Conservation (phyloP, 2,888 invertebrate species). For the Hirtodrosophila trivittata region DNA sequence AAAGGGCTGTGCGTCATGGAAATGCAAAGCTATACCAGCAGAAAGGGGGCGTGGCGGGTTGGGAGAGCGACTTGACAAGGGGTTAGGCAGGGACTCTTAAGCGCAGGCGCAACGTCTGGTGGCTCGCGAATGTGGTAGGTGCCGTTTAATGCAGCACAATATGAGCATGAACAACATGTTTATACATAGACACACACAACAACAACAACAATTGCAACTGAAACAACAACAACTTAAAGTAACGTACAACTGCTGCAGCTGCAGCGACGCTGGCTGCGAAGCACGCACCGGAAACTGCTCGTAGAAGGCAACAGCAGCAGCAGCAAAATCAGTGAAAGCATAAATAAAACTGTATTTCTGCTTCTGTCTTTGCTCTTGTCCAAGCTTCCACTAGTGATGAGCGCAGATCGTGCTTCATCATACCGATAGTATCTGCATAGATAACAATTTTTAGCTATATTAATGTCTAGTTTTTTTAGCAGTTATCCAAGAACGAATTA, state of each 20-base stretch:
- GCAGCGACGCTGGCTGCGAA: constrained; percentile 45
- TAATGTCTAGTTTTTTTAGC: too few relatives aligned
- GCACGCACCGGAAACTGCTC: constrained; percentile 80
- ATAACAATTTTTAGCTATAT: too few relatives aligned
- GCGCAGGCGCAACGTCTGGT: constrained; percentile 60
- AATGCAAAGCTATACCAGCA: constrained; percentile 55
- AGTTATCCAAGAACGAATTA: too few relatives aligned
- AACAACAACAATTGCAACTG: too few relatives aligned
- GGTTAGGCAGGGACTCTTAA: constrained; percentile 12
- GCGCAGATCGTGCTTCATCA: background rate
- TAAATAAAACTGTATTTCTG: constrained; percentile 31
- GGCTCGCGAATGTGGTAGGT: constrained; percentile 62
- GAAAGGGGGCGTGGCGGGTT: background rate
- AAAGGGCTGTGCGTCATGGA: constrained; percentile 77
- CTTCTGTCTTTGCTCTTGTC: constrained; percentile 1
- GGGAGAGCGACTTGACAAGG: background rate
- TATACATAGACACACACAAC: constrained; percentile 12
- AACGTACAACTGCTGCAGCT: constrained; percentile 61
- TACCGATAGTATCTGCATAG: too few relatives aligned
- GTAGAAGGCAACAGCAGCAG: constrained; percentile 72
- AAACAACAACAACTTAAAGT: constrained; percentile 44
- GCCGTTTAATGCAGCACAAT: constrained; percentile 53
- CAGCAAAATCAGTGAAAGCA: constrained; percentile 64
- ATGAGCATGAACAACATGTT: constrained; percentile 32
- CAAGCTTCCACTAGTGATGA: constrained; percentile 42